Evolutionary conservation across 2,888 invertebrate species (phyloP).

Genomic region (Anaspis maculata): DNA sequence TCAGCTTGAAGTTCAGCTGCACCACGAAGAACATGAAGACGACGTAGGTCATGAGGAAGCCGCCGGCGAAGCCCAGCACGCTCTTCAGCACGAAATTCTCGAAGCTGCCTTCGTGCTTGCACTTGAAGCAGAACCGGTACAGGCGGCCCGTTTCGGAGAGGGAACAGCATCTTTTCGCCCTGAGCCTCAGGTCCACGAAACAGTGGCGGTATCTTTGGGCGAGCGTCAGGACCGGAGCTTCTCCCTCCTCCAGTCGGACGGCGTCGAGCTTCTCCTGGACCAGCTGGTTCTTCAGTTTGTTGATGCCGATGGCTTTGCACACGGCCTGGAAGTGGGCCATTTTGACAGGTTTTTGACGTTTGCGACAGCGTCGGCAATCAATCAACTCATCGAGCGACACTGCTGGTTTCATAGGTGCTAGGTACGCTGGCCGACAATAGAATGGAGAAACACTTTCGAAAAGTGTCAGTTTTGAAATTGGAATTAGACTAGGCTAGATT

Average conservation of each 20-base stretch:
- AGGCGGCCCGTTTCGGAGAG: conserved; percentile 31
- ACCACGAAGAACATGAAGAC: conserved; percentile 61
- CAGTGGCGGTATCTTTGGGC: conserved; percentile 45
- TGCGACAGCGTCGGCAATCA: no score
- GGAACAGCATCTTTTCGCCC: conserved; percentile 38
- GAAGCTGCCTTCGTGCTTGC: conserved; percentile 48
- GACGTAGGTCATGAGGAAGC: conserved; percentile 55
- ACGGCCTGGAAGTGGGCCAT: conserved; percentile 53
- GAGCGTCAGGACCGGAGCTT: conserved; percentile 41
- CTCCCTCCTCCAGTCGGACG: conserved; percentile 41
- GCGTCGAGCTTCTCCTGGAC: conserved; percentile 52
- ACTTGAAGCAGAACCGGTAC: conserved; percentile 35
- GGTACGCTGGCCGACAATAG: no score
- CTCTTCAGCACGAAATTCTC: conserved; percentile 57
- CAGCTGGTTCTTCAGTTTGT: conserved; percentile 44
- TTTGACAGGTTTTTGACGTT: no score
- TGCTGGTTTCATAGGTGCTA: no score
- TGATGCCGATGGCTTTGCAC: conserved; percentile 48
- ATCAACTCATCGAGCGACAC: no score
- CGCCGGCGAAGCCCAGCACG: conserved; percentile 55
- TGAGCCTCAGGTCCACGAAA: conserved; percentile 40
- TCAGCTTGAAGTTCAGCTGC: conserved; percentile 53
- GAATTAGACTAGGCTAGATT: no score
- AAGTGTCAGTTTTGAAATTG: no score
- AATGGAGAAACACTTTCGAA: no score